phyloP scores from a whole-genome alignment of 2,797 vertebrate genomes.

The Anguilla pacifica region DNA sequence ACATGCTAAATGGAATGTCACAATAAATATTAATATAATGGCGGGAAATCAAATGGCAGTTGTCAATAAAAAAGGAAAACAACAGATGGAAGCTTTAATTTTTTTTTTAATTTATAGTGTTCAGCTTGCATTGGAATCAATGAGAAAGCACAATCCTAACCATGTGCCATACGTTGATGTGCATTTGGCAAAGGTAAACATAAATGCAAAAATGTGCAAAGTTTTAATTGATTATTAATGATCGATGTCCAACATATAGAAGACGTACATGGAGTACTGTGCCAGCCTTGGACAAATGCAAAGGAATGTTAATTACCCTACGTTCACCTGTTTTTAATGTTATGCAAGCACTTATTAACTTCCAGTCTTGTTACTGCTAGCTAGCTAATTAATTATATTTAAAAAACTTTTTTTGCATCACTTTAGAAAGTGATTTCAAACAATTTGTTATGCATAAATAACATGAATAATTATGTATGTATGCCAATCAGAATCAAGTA shows the following conservation, averaged over 20 bases:
- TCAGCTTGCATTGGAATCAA: neutral
- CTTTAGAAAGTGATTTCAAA: too few relatives aligned
- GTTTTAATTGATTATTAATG: neutral
- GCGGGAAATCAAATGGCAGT: neutral
- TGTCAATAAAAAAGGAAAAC: neutral
- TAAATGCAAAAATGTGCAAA: neutral
- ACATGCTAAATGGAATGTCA: neutral
- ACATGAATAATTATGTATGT: too few relatives aligned
- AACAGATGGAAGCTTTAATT: neutral
- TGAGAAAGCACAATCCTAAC: neutral
- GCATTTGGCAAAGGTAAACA: neutral
- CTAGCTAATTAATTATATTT: too few relatives aligned
- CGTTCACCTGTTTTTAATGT: too few relatives aligned
- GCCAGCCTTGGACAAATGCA: too few relatives aligned
- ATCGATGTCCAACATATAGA: neutral
- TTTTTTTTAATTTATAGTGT: neutral
- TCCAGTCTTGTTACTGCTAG: too few relatives aligned
- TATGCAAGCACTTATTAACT: too few relatives aligned
- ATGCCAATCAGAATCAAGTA: too few relatives aligned
- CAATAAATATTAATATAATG: neutral
- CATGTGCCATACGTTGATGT: neutral
- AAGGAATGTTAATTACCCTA: too few relatives aligned
- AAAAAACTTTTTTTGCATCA: too few relatives aligned
- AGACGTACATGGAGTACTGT: too few relatives aligned
- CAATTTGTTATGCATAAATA: too few relatives aligned